Evolutionary conservation across 2,888 invertebrate species (phyloP).

Genomic region (Drosophila aldrichi): DNA sequence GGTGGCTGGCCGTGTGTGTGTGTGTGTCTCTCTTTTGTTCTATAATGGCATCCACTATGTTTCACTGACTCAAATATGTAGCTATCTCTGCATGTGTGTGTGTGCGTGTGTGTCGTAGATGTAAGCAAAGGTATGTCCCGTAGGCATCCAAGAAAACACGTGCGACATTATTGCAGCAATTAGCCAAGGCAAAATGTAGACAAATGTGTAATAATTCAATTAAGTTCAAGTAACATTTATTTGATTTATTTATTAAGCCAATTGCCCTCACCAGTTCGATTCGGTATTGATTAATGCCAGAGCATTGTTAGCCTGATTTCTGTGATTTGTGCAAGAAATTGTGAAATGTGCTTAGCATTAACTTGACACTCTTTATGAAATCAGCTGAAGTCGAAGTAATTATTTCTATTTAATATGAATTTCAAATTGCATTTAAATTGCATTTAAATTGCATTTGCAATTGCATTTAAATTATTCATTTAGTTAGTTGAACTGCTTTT

Average conservation of each 20-base stretch:
- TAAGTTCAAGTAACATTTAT: slow-evolving; percentile 74
- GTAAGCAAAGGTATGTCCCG: slow-evolving; percentile 21
- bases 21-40: slow-evolving; percentile 41
- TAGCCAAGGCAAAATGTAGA: slow-evolving; percentile 68
- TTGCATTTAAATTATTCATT: not conserved
- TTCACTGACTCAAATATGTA: slow-evolving; percentile 50
- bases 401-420: not conserved
- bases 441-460: not conserved
- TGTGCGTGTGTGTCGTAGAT: not conserved
- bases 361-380: not conserved
- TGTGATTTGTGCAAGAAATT: not conserved
- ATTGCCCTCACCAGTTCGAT: slow-evolving; percentile 24
- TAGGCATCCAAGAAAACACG: slow-evolving; percentile 57
- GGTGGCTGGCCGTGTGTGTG: not conserved
- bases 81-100: not conserved
- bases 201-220: slow-evolving; percentile 80
- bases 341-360: not conserved
- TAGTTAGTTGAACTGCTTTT: not conserved
- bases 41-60: slow-evolving; percentile 51
- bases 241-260: slow-evolving; percentile 73
- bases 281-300: slow-evolving; percentile 41
- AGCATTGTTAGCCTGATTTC: not conserved
- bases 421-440: not conserved
- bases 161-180: slow-evolving; percentile 79
- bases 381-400: not conserved